Evolutionary conservation across 2,113 vertebrate genomes (phyloP), one percentile per base, ranked within the genome.

Genomic region (Echinops telfairi): DNA sequence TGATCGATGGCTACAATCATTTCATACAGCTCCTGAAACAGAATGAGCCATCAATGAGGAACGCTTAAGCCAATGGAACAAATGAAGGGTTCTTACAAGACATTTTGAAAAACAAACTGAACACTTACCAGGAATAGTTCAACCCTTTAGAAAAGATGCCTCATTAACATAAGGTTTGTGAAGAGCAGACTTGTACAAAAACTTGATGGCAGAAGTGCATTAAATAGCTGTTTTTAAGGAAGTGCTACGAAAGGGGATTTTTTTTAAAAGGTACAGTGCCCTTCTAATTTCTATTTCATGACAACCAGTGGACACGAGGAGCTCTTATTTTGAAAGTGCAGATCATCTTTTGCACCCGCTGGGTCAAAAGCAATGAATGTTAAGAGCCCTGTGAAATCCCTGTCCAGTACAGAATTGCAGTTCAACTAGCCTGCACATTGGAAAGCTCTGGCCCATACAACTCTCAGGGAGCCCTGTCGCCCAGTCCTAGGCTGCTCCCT

Each of bases 201-300:
- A 77, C 85, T 92, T 85, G 64, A 95, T 97, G 95, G 95, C 96
- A 96, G 91, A 96, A 92, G 80, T 94, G 97, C 94, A 96, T 98
- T 98, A 98, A 98, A 97, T 98, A 98, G 97, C 92, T 97, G 93
- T 76, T 97, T 98, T 98, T 98, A 96, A 97, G 98, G 98, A 98
- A 98, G 98, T 98, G 77, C 95, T 92, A 91, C 78, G 96, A 77
- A 76, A 93, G 98, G 98, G 98, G 98, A 98, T 96, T 98, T 98
- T 98, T 98, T 97, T 97, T 96, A 96, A 97, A 97, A 98, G 97
- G 96, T 97, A 96, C 96, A 96, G 82, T 92, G 95, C 84, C 92
- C 93, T 87, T 79, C 73, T 77, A 87, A 95, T 83, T 89, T 86
- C 94, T 86, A 15, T 94, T 78, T 92, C 87, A 85, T 40, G 43